phyloP scores from a whole-genome alignment of 2,113 vertebrate species.

The Naja naja region DNA sequence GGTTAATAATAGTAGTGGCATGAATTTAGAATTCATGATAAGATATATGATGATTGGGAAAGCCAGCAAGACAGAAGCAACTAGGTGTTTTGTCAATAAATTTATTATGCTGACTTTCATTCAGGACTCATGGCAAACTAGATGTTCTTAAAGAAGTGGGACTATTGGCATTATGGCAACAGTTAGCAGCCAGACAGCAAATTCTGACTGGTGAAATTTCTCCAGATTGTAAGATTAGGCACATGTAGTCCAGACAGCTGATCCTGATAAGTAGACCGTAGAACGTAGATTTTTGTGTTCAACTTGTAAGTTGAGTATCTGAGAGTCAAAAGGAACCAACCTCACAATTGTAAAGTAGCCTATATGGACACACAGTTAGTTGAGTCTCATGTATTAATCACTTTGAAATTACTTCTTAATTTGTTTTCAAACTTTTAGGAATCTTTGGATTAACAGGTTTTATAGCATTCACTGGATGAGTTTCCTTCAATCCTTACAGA shows the following conservation, averaged over 20 bases:
- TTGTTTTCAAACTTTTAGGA: not conserved
- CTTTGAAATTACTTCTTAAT: not conserved
- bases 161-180: not conserved
- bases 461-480: not conserved
- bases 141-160: not conserved
- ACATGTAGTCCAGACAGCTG: not conserved
- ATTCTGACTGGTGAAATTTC: not conserved
- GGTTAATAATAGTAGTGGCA: not conserved
- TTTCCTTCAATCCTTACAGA: not conserved
- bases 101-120: not conserved
- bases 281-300: not conserved
- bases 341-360: not conserved
- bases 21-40: not conserved
- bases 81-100: not conserved
- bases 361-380: not conserved
- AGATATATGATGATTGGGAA: not conserved
- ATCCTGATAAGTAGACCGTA: not conserved
- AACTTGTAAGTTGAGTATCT: not conserved
- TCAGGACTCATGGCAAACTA: not conserved
- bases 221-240: not conserved
- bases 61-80: not conserved
- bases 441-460: not conserved
- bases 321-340: not conserved
- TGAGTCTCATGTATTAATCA: not conserved
- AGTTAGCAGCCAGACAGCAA: not conserved